Evolutionary conservation across 2,113 vertebrate genomes (phyloP).

Genomic region (Gavialis gangeticus): DNA sequence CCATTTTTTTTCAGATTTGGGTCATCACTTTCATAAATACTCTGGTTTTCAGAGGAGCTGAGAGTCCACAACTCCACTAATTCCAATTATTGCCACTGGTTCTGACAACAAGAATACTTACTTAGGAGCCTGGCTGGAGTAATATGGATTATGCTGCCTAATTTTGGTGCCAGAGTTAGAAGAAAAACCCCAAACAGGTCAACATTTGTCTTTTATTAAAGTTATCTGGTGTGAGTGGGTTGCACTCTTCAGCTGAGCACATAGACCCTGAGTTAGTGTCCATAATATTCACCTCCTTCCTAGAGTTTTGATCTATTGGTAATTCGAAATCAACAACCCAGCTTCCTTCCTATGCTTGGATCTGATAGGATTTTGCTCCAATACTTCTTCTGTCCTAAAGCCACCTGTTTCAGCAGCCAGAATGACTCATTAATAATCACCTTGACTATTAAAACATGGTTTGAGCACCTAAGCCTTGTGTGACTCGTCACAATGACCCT

Average conservation of each 20-base stretch:
- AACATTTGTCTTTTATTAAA: not conserved
- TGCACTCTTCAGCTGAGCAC: constrained; percentile 1
- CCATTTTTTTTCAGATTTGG: not conserved
- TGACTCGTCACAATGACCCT: not conserved
- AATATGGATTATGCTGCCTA: not conserved
- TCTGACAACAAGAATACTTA: not conserved
- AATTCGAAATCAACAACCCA: constrained; percentile 50
- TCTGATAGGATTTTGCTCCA: constrained; percentile 7
- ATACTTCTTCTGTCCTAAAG: not conserved
- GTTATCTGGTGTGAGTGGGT: not conserved
- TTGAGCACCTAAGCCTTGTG: not conserved
- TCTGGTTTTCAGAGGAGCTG: not conserved
- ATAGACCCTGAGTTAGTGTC: constrained; percentile 8
- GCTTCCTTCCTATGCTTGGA: not conserved
- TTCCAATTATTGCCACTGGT: not conserved
- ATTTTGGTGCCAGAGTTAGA: not conserved
- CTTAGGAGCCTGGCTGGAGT: not conserved
- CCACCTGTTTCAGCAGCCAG: not conserved
- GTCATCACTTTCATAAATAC: not conserved
- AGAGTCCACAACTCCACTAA: not conserved
- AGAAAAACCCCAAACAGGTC: not conserved
- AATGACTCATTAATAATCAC: not conserved
- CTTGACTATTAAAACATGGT: not conserved
- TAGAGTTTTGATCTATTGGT: constrained; percentile 44
- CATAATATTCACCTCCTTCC: too few species aligned